Base-by-base conservation (phyloP, 2,888 invertebrate genomes). In the Lasioglossum oenotherae region DNA sequence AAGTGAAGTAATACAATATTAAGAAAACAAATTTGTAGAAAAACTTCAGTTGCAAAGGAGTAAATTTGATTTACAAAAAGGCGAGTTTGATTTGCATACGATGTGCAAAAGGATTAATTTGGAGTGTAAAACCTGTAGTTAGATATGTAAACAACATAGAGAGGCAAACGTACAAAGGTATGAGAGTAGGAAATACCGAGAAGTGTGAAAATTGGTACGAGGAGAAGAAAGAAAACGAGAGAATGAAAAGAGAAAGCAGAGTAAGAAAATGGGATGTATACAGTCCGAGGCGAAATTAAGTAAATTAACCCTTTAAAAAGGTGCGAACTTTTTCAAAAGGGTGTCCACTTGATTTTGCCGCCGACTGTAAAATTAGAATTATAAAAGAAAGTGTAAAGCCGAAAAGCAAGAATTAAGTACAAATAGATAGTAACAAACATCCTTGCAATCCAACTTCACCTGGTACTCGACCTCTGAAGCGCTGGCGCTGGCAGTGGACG, bases 391-490 rank as follows among this genome's bases (percentile, higher is more conserved):
- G 12, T n/a, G 57, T 57, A 57, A 57, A 57, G 57, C 57, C 57
- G 57, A 57, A 57, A 57, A 57, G 57, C n/a, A 57, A 57, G 57
- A 57, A 57, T 57, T n/a, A 57, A 57, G 12, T 57, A 12, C 57
- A 57, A 57, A 12, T 57, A 57, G 12, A n/a, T 57, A n/a, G 57
- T 31, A 14, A 46, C 46, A 46, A 46, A 19, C 41, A 35, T 41
- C 14, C 74, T 35, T 12, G 41, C 64, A 23, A n/a, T 57, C 1
- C 12, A 67, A 79, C 60, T 87, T 88, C 80, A 94, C 95, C 91
- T 95, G 95, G 89, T 95, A 95, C 76, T 95, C 95, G n/a, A 94
- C 93, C 74, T 95, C 95, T 5, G 95, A 94, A 44, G 91, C 94
- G 88, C 94, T 95, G 2, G 93, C 93, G 44, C 93, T 92, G 1